A percentile compares a stretch with the other conserved stretches of the same genome.
phyloP scores from a whole-genome alignment of 2,113 vertebrate genomes.

The Dasyurus viverrinus region DNA sequence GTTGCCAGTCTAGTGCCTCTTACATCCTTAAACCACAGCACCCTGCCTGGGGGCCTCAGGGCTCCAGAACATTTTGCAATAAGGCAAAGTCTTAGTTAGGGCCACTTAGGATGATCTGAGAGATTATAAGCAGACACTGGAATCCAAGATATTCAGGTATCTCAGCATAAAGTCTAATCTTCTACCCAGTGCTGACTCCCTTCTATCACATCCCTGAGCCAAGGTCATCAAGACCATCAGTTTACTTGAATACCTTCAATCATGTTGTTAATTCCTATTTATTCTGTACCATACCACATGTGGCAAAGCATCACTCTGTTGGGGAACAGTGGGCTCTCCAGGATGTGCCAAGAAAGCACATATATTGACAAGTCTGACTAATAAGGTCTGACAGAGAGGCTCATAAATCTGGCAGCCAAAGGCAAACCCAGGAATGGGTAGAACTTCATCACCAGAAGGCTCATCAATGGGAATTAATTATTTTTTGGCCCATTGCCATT shows the following conservation, averaged over 20 bases:
- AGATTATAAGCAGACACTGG: neutral
- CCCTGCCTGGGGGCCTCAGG: neutral
- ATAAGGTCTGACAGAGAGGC: neutral
- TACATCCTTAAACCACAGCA: neutral
- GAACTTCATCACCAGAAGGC: neutral
- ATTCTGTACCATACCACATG: neutral
- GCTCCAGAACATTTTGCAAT: neutral
- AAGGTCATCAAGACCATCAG: neutral
- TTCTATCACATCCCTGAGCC: neutral
- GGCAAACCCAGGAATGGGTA: neutral
- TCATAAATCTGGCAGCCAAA: neutral
- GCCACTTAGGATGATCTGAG: neutral
- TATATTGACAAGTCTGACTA: neutral
- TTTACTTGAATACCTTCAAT: neutral
- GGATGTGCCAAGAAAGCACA: neutral
- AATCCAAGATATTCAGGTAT: conserved; percentile 9
- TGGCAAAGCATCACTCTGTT: neutral
- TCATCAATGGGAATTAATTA: neutral
- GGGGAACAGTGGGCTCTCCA: neutral
- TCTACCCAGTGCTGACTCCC: neutral
- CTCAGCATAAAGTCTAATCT: neutral
- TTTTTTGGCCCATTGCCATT: neutral
- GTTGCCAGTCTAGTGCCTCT: neutral
- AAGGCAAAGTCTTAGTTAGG: neutral
- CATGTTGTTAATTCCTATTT: neutral